These are phyloP conservation scores for Alloscopus bannaensis DNA, from an alignment of 2,888 invertebrate species.

Conservation along the genomic window DNA sequence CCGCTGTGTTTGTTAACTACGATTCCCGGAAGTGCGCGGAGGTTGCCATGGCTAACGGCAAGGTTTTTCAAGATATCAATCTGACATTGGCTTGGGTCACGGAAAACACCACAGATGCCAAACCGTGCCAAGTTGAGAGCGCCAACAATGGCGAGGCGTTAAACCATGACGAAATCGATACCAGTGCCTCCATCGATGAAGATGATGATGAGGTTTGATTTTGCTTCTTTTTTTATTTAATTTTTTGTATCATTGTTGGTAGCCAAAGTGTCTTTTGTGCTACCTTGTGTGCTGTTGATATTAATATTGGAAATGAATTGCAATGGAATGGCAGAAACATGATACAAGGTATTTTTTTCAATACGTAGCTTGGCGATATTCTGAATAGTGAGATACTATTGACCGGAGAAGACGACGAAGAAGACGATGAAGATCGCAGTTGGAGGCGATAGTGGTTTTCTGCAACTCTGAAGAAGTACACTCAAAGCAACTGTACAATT, in stretches of 20 bases:
- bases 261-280: conserved; percentile 6
- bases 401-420: conserved; percentile 91
- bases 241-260: conserved; percentile 22
- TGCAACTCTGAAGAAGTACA: conserved; percentile 7
- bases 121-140: conserved; percentile 28
- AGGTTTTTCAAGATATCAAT: conserved; percentile 82
- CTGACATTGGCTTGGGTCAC: conserved; percentile 77
- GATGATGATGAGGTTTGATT: conserved; percentile 75
- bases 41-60: conserved; percentile 85
- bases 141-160: conserved; percentile 59
- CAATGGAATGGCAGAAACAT: conserved; percentile 4
- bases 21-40: conserved; percentile 87
- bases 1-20: conserved; percentile 86
- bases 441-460: conserved; percentile 88
- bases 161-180: conserved; percentile 75
- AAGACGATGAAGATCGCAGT: conserved; percentile 88
- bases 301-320: background rate
- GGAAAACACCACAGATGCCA: conserved; percentile 16
- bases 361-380: conserved; percentile 74
- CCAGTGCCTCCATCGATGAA: conserved; percentile 75
- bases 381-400: conserved; percentile 84
- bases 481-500: conserved; percentile 33
- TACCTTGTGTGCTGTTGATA: conserved; percentile 3
- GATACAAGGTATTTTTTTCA: conserved; percentile 34
- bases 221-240: conserved; percentile 65